phyloP scores from a whole-genome alignment of 2,888 invertebrate species.

The Stomorhina lunata region DNA sequence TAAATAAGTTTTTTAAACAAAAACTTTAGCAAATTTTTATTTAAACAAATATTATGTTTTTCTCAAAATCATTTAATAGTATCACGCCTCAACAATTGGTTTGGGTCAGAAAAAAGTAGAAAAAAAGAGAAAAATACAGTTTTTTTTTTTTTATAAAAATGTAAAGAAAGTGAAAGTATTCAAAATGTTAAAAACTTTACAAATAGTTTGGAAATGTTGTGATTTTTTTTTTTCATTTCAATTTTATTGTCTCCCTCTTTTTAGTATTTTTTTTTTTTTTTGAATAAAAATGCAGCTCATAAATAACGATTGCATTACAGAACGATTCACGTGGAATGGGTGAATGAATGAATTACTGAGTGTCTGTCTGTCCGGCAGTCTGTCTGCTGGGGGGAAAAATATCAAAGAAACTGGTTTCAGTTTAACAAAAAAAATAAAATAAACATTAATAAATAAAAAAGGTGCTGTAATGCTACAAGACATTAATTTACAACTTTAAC shows the following conservation, averaged over 20 bases:
- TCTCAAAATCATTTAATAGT: constrained; percentile 30
- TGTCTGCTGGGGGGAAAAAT: constrained; percentile 14
- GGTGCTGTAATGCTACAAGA: constrained; percentile 28
- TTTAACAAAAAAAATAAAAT: too few species aligned
- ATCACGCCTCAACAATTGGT: constrained; percentile 25
- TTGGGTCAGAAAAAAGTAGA: background rate
- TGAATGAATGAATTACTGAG: constrained; percentile 3
- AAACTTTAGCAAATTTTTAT: constrained; percentile 9
- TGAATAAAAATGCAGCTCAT: too few species aligned
- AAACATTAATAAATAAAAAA: too few species aligned
- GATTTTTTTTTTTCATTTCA: constrained; percentile 15
- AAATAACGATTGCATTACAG: constrained; percentile 43
- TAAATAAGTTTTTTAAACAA: too few species aligned
- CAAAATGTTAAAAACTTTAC: constrained; percentile 21
- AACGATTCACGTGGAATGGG: constrained; percentile 6
- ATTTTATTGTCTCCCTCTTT: background rate
- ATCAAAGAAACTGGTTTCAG: constrained; percentile 8
- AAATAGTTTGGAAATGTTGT: constrained; percentile 30
- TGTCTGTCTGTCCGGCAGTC: too few species aligned
- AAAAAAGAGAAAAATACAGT: background rate
- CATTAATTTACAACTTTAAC: background rate
- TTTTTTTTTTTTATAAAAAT: too few species aligned
- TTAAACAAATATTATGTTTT: too few species aligned
- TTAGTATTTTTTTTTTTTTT: background rate
- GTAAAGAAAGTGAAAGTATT: constrained; percentile 62